Evolutionary conservation across 2,113 vertebrate genomes (phyloP), one percentile per base, ranked within the genome.

Genomic region (Gadus chalcogrammus): DNA sequence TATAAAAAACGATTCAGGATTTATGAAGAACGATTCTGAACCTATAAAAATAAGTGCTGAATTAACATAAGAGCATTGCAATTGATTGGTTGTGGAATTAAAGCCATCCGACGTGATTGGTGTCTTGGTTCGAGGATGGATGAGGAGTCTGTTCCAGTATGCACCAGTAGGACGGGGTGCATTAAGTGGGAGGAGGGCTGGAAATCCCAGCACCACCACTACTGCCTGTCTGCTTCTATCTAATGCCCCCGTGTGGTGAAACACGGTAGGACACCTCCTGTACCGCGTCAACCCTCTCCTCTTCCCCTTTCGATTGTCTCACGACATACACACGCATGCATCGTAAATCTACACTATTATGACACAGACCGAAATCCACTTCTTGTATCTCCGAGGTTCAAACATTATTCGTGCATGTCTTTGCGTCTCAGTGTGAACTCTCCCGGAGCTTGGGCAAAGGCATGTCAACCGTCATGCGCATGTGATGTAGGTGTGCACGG

Each of bases 171-270:
- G 55, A n/a, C 3, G 15, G 6, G 6, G 16, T 16, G 53, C 53
- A 55, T 48, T 48, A 13, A 48, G 42, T 48, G 9, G 9, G 9
- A 48, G 7, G 9, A 13, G 9, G 42, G 42, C 55, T 35, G 31
- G 31, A 61, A 52, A 58, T 78, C 71, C 70, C 17, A 9, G 22
- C 65, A 67, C 67, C 56, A 61, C 0, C 55, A 24, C 31, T 35
- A 82, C 77, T 5, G 18, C 18, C 61, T 5, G 65, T 55, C 48
- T 64, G 68, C 74, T 84, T 85, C 74, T 70, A 81, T 75, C 61
- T 88, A 79, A 82, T 82, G 89, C 89, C 89, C 71, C 83, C 88
- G 70, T 84, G 89, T 88, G 89, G 87, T 27, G n/a, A 1, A 12
- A 55, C 38, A 61, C 11, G 17, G 78, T 69, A 80, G 24, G 55